A percentile compares a stretch with the other conserved stretches of the same genome.
phyloP scores from a whole-genome alignment of 2,888 invertebrate species.

The Caenorhabditis parvicauda region DNA sequence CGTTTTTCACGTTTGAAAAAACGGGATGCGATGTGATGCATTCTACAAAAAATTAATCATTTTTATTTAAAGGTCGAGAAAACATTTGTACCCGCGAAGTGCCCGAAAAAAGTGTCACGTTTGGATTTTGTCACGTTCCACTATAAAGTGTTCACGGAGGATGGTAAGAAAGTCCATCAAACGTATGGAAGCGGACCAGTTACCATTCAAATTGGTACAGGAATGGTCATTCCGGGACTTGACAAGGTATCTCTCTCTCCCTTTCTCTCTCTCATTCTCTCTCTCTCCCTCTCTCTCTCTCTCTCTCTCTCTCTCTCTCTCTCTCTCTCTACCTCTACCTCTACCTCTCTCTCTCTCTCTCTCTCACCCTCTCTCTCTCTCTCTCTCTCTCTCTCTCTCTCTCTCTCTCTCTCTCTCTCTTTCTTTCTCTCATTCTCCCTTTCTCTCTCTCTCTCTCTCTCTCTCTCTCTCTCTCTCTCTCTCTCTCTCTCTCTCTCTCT shows the following conservation, averaged over 20 bases:
- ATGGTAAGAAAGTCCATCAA: conserved; percentile 37
- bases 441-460: too few species aligned
- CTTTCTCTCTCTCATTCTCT: too few species aligned
- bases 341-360: too few species aligned
- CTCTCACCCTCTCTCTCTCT: too few species aligned
- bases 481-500: too few species aligned
- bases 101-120: conserved; percentile 48
- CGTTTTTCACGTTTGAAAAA: too few species aligned
- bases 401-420: too few species aligned
- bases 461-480: too few species aligned
- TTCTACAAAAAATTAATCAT: background rate
- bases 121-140: conserved; percentile 62
- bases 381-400: too few species aligned
- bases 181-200: conserved; percentile 56
- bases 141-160: conserved; percentile 54
- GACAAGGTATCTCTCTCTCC: conserved; percentile 61
- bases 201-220: conserved; percentile 59
- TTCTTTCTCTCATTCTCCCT: too few species aligned
- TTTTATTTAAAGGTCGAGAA: conserved; percentile 24
- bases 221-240: conserved; percentile 61
- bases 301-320: background rate
- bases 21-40: too few species aligned
- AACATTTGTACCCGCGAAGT: conserved; percentile 48
- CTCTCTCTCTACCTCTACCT: too few species aligned
- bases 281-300: background rate